phyloP scores from a whole-genome alignment of 2,888 invertebrate species.

The Microdon myrmicae region DNA sequence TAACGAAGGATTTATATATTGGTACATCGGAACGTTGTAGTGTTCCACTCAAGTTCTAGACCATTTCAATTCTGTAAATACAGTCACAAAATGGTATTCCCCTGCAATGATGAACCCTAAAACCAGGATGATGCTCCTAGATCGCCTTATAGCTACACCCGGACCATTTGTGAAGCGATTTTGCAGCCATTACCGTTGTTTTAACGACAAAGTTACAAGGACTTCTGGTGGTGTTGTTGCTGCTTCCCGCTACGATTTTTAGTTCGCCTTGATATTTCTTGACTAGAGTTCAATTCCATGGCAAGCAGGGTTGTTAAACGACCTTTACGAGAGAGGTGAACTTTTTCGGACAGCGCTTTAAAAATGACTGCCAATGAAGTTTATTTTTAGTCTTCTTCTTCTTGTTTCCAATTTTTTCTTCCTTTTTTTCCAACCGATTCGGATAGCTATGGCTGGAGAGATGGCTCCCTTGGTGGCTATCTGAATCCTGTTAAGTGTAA shows the following conservation, averaged over 20 bases:
- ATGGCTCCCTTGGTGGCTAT: too few relatives aligned
- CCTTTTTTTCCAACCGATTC: too few relatives aligned
- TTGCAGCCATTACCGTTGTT: conserved; percentile 51
- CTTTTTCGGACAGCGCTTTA: conserved; percentile 48
- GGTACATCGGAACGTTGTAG: conserved; percentile 35
- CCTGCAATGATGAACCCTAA: conserved; percentile 43
- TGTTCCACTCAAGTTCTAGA: conserved; percentile 10
- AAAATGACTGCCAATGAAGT: conserved; percentile 38
- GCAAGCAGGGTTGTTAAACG: conserved; percentile 20
- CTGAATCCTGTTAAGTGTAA: conserved; percentile 1
- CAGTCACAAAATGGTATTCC: conserved; percentile 22
- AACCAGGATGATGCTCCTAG: conserved; percentile 33
- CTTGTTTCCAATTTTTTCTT: too few relatives aligned
- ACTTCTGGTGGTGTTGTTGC: conserved; percentile 4
- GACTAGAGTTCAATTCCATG: conserved; percentile 33
- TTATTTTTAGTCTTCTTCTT: too few relatives aligned
- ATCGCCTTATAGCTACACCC: conserved; percentile 47
- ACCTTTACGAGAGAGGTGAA: conserved; percentile 46
- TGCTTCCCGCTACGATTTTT: conserved; percentile 2
- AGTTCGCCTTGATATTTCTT: conserved; percentile 23
- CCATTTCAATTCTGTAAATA: conserved; percentile 5
- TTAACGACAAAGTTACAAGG: conserved; percentile 30
- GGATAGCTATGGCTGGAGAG: conserved; percentile 11
- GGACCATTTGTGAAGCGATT: conserved; percentile 48
- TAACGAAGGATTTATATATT: conserved; percentile 43